Evolutionary conservation across 2,797 vertebrate species (phyloP).

Genomic region (Pristis pectinata): DNA sequence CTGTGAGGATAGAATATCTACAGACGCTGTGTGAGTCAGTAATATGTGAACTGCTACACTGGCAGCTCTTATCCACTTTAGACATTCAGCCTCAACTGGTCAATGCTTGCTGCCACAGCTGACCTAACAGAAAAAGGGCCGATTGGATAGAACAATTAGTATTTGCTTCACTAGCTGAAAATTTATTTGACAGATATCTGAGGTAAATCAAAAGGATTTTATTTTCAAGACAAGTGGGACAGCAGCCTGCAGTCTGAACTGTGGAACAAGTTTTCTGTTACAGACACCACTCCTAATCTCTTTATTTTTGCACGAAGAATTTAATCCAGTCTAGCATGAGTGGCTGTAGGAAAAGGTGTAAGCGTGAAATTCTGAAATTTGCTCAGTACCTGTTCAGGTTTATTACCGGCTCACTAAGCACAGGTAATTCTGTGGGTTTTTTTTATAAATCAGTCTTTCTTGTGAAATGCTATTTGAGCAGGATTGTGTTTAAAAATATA

Average conservation of each 20-base stretch:
- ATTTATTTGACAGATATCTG: conserved; percentile 39
- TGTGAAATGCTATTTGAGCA: conserved; percentile 12
- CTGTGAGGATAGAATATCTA: conserved; percentile 68
- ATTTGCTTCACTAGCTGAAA: conserved; percentile 42
- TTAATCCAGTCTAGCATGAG: conserved; percentile 70
- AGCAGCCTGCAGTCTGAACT: conserved; percentile 53
- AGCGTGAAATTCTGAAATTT: conserved; percentile 90
- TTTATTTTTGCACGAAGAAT: conserved; percentile 46
- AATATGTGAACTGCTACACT: conserved; percentile 46
- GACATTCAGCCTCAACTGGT: conserved; percentile 45
- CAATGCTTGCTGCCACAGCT: conserved; percentile 51
- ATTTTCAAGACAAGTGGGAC: conserved; percentile 42
- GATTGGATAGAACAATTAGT: conserved; percentile 44
- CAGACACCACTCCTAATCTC: conserved; percentile 42
- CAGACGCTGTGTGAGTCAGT: conserved; percentile 58
- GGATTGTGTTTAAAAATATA: background rate
- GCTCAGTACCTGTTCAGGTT: conserved; percentile 92
- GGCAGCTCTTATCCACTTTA: conserved; percentile 47
- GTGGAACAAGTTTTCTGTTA: conserved; percentile 58
- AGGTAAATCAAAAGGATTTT: conserved; percentile 45
- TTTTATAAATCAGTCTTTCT: background rate
- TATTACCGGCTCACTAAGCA: conserved; percentile 85
- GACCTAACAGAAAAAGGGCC: conserved; percentile 50
- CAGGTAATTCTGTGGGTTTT: conserved; percentile 65
- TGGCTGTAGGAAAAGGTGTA: conserved; percentile 92